Percentiles rank a stretch among this genome's conserved stretches.
phyloP scores from a whole-genome alignment of 2,888 invertebrate species.

The Folsomia manolachei region DNA sequence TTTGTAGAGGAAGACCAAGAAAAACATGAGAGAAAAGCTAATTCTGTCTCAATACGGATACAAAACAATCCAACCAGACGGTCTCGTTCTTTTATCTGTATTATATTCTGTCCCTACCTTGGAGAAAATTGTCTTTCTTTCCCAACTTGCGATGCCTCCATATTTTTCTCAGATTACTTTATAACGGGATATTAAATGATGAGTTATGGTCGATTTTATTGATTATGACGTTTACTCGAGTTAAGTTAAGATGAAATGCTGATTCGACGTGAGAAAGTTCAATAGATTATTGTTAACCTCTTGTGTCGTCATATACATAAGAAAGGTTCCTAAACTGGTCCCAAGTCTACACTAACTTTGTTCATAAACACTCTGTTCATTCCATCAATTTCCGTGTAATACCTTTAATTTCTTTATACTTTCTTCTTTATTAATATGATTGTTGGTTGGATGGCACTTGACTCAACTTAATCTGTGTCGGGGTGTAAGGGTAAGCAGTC shows the following conservation, averaged over 20 bases:
- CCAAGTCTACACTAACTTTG: conserved; percentile 7
- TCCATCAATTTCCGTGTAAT: background rate
- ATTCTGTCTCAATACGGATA: too few species aligned
- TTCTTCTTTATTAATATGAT: too few species aligned
- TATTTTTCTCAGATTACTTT: conserved; percentile 30
- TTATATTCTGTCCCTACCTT: too few species aligned
- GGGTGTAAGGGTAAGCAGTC: too few species aligned
- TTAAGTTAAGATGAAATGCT: background rate
- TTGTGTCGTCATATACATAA: conserved; percentile 2
- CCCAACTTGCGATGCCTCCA: background rate
- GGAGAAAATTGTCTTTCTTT: conserved; percentile 21
- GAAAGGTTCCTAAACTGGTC: background rate
- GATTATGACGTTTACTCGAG: conserved; percentile 28
- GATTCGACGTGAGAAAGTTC: background rate
- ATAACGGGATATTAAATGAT: conserved; percentile 27
- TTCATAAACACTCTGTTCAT: conserved; percentile 4
- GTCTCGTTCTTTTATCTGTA: too few species aligned
- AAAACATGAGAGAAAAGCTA: too few species aligned
- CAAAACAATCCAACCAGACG: too few species aligned
- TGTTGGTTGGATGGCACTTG: too few species aligned
- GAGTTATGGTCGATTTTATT: conserved; percentile 36
- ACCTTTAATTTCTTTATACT: background rate
- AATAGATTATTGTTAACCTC: conserved; percentile 18
- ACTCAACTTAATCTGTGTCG: too few species aligned
- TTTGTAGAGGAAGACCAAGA: too few species aligned